Percentiles rank a stretch among this genome's conserved stretches.
phyloP scores from a whole-genome alignment of 2,888 invertebrate species.

The Drosophila neonasuta region DNA sequence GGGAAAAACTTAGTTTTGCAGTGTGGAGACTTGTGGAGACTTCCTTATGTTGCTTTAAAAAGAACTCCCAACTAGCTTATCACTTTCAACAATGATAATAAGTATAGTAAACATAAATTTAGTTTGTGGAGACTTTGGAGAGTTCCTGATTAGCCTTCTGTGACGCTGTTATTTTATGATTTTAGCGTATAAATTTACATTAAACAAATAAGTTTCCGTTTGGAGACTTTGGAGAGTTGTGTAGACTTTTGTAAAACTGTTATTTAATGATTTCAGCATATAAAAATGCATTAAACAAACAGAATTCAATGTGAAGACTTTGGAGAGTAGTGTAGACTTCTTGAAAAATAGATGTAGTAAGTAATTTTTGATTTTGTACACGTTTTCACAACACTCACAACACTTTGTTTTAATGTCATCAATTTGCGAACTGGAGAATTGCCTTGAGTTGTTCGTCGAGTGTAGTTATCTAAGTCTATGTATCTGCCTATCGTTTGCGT shows the following conservation, averaged over 20 bases:
- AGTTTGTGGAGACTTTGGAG: neutral
- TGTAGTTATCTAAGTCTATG: constrained; percentile 1
- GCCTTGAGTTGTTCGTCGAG: neutral
- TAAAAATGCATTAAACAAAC: no score
- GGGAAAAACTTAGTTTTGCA: neutral
- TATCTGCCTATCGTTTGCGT: constrained; percentile 22
- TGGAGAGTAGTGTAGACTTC: no score
- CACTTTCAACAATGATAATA: no score
- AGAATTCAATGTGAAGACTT: no score
- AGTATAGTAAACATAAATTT: neutral
- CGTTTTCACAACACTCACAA: no score
- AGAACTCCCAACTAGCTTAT: no score
- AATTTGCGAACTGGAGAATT: neutral
- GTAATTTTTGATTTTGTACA: no score
- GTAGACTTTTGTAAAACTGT: neutral
- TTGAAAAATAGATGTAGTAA: no score
- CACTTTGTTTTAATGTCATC: no score
- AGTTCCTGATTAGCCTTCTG: neutral
- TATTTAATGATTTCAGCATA: no score
- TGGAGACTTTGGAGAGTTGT: constrained; percentile 15
- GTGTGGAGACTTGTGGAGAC: neutral
- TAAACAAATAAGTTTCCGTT: no score
- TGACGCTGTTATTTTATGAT: neutral
- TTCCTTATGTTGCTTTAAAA: neutral
- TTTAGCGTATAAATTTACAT: neutral